Percentiles rank a stretch among this genome's conserved stretches.
Conservation (phyloP, 2,113 vertebrate genomes). For the Scartelaos histophorus region DNA sequence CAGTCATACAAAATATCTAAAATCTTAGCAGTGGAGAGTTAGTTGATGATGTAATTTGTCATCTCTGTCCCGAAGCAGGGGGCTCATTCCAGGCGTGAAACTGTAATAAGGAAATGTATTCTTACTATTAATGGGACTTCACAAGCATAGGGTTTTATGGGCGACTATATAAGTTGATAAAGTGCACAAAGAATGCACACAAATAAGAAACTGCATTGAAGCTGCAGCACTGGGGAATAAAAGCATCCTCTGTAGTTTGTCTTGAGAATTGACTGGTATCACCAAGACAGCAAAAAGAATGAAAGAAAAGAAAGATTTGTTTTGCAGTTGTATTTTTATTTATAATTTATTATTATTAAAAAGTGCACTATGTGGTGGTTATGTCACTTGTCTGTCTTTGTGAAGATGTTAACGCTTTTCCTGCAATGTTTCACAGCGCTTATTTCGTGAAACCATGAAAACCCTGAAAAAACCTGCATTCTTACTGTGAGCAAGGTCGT, state of each 20-base stretch:
- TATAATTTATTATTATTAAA: too few relatives aligned
- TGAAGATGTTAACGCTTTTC: too few relatives aligned
- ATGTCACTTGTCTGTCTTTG: too few relatives aligned
- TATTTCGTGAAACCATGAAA: too few relatives aligned
- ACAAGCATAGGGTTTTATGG: conserved; percentile 23
- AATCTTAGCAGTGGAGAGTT: conserved; percentile 29
- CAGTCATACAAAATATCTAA: conserved; percentile 39
- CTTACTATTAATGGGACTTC: conserved; percentile 25
- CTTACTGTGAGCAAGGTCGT: too few relatives aligned
- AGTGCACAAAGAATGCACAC: conserved; percentile 7
- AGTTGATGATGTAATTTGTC: conserved; percentile 53
- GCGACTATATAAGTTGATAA: conserved; percentile 7
- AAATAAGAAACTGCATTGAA: conserved; percentile 1
- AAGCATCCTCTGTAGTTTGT: not conserved
- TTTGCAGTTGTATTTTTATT: not conserved
- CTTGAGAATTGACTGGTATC: not conserved
- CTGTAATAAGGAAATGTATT: conserved; percentile 38
- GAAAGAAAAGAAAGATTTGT: not conserved
- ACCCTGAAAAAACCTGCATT: too few relatives aligned
- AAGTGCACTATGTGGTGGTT: too few relatives aligned
- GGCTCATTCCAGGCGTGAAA: conserved; percentile 37
- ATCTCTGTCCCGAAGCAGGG: conserved; percentile 38
- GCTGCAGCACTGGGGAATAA: conserved; percentile 4
- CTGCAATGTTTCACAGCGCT: too few relatives aligned
- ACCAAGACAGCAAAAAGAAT: not conserved